Evolutionary conservation across 2,113 vertebrate species (phyloP).

Genomic region (Prionailurus bengalensis): DNA sequence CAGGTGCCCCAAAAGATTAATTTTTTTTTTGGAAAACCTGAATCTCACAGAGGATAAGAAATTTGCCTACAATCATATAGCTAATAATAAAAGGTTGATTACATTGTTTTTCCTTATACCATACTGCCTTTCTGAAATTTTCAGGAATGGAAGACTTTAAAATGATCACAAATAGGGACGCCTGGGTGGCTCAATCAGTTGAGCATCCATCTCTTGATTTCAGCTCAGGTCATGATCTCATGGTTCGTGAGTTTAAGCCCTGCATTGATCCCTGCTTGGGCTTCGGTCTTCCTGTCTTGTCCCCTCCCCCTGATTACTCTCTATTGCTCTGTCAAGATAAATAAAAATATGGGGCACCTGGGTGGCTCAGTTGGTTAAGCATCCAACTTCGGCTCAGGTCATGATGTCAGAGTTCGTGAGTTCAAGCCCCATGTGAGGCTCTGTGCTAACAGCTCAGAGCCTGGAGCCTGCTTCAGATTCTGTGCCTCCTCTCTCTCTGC

Average conservation of each 20-base stretch:
- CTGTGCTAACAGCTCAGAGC: neutral
- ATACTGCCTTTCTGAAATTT: constrained; percentile 33
- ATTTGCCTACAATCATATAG: neutral
- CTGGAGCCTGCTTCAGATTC: neutral
- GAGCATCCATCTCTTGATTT: no score
- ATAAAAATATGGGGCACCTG: neutral
- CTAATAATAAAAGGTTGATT: neutral
- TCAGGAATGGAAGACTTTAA: constrained; percentile 44
- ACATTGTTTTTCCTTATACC: neutral
- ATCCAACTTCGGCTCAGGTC: neutral
- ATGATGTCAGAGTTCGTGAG: neutral
- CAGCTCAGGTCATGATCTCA: no score
- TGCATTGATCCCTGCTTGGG: no score
- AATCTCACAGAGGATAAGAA: constrained; percentile 22
- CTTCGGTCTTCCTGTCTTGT: no score
- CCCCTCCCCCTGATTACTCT: no score
- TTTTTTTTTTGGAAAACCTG: neutral
- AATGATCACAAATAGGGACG: neutral
- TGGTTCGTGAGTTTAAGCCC: no score
- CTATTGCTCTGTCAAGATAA: no score
- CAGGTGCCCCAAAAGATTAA: constrained; percentile 20
- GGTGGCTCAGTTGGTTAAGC: neutral
- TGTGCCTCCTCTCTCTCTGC: neutral
- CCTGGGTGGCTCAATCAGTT: no score
- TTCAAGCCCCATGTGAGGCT: neutral